phyloP scores from a whole-genome alignment of 2,888 invertebrate genomes.

The Saturnia japonica region DNA sequence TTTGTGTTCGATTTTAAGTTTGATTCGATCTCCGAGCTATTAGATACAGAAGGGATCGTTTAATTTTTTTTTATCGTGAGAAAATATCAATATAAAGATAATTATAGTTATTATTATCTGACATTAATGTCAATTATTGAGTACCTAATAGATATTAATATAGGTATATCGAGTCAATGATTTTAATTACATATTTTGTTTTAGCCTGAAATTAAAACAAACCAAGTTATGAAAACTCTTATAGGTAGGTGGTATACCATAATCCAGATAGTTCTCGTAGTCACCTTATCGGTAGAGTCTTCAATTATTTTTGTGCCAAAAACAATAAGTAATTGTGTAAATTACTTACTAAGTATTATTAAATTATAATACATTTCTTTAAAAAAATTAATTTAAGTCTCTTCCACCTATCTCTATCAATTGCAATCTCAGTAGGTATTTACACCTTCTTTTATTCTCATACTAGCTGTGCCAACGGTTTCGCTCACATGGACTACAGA shows the following conservation, averaged over 20 bases:
- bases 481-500: background rate
- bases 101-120: background rate
- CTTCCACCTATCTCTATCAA: no score
- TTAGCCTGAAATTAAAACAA: background rate
- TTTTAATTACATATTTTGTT: background rate
- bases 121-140: constrained; percentile 7
- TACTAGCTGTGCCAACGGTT: no score
- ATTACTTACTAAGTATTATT: background rate
- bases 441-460: no score
- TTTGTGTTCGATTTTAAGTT: constrained; percentile 65
- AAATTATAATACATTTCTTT: no score
- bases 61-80: constrained; percentile 17
- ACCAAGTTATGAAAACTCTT: background rate
- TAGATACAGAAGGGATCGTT: constrained; percentile 34
- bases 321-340: background rate
- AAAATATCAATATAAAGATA: constrained; percentile 18
- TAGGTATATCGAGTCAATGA: background rate
- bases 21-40: constrained; percentile 45
- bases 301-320: background rate
- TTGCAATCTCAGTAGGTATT: no score
- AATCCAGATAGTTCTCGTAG: no score
- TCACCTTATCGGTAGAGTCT: background rate
- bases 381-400: no score
- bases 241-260: no score
- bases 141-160: background rate